Evolutionary conservation across 2,888 invertebrate genomes (phyloP), one percentile per base, ranked within the genome.

Genomic region (Caenorhabditis virilis): DNA sequence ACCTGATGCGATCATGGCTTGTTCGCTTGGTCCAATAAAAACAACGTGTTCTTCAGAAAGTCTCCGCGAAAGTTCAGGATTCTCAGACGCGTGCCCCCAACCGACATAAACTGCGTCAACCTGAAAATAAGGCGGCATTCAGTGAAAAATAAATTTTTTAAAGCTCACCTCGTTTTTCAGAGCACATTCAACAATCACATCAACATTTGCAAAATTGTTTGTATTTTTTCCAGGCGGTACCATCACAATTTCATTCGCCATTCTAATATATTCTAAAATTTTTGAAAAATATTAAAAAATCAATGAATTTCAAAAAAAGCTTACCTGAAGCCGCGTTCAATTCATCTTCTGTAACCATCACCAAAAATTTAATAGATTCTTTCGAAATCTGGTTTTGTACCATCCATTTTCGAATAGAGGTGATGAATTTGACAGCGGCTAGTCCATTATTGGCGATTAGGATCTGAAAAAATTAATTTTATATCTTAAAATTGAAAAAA

Each of bases 81-180:
- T 95, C 86, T 98, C 98, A 0, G 95, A 95, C 0, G 97, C 98
- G 86, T 98, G 97, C n/a, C 97, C 97, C 97, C 97, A 98, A 16
- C 97, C 97, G 9, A 97, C 95, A 95, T 95, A 98, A 0, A 97
- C 95, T 22, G 95, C 97, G 90, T 79, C 76, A 9, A 73, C 58
- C 13, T 35, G 18, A 13, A 55, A 46, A 22, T 62, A 41, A 2
- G 16, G 4, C n/a, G 39, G n/a, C 6, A 39, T 27, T 27, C 6
- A 25, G 15, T 45, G 22, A 45, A 25, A 2, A 39, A 45, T n/a
- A n/a, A n/a, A n/a, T n/a, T n/a, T n/a, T n/a, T n/a, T n/a, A n/a
- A n/a, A n/a, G n/a, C n/a, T n/a, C n/a, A n/a, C n/a, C n/a, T n/a
- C n/a, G n/a, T n/a, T n/a, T n/a, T n/a, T n/a, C n/a, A n/a, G n/a